Base-by-base conservation (phyloP, 2,113 vertebrate genomes). In the Cyanoramphus novaezelandiae region DNA sequence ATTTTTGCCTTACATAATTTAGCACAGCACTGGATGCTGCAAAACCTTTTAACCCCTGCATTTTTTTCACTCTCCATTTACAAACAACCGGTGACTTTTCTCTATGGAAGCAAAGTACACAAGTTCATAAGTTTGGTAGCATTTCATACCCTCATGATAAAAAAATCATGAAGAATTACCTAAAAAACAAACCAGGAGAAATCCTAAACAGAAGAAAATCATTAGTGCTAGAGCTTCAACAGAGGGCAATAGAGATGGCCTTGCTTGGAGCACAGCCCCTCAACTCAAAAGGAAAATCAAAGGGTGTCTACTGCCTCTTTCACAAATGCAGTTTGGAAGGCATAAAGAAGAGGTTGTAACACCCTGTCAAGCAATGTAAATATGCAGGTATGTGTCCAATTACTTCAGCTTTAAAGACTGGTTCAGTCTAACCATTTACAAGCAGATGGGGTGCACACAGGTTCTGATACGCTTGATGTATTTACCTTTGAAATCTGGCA, bases 401-500 rank as follows among this genome's bases (percentile, higher is more conserved):
- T 94, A 93, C 77, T 91, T 72, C 83, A 85, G 74, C 88, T 94
- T 94, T 96, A 93, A 89, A 94, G 80, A 91, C 28, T 19, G 35
- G 88, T 23, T 46, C 43, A 92, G 70, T 47, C 44, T 72, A 10
- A 92, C 57, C 81, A 82, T 93, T 77, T 68, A 28, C 50, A 83
- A 81, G 92, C 92, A 96, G 92, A 93, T 47, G 90, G 69, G 43
- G 83, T 50, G 37, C 74, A 69, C 65, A 33, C 8, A 82, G 80
- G 81, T 93, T 96, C 92, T 82, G 86, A 88, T 93, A 85, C 1
- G 8, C 91, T 88, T 89, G 93, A 94, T 93, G 70, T 82, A 95
- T 85, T 92, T 88, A 94, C 84, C 92, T 92, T 95, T 93, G 96
- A 96, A 96, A 96, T 91, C 67, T 39, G 55, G 91, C 92, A 20